Evolutionary conservation across 2,113 vertebrate genomes (phyloP), one percentile per base, ranked within the genome.

Genomic region (Megalops atlanticus): DNA sequence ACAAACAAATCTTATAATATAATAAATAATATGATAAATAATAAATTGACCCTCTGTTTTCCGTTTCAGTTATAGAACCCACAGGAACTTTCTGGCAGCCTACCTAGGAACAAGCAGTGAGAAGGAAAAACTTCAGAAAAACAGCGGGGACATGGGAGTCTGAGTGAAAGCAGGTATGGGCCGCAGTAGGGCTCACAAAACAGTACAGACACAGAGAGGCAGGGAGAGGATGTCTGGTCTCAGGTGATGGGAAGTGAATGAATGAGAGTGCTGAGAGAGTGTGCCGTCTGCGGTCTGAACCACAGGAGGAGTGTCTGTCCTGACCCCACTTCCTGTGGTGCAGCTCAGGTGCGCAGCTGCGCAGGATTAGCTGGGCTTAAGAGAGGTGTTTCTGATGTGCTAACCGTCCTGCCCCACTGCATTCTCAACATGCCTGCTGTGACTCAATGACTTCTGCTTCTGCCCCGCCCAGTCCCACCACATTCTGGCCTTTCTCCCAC

Each of bases 61-160:
- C 38, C 80, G 82, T 79, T 10, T 85, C 33, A 94, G 92, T 88
- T 94, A 93, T 87, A 92, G 92, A 82, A 91, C 91, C 24, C 92
- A 94, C 74, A 92, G 89, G 80, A 89, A 88, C 85, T 89, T 93
- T 73, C 11, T 92, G 83, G 93, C 91, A 0, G 91, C 91, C 31
- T 93, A 91, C 80, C 88, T 93, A 69, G 92, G 91, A 74, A 86
- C 86, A 1, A 73, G 80, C 45, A 68, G 87, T 4, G 93, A 93
- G 84, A 89, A 91, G 76, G 90, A 94, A 83, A 92, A 92, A 74
- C 88, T 93, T 5, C 90, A 92, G 84, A 92, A 91, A 76, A 80
- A 84, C 3, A 5, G 21, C 0, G 38, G 82, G 24, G 84, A 89
- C 1, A 72, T 90, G 21, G 79, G 86, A 8, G 91, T 92, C 71